Percentiles rank a stretch among this genome's conserved stretches.
Conservation (phyloP, 37 sponge, comb jelly and placozoan species). For the Tethya wilhelma region DNA sequence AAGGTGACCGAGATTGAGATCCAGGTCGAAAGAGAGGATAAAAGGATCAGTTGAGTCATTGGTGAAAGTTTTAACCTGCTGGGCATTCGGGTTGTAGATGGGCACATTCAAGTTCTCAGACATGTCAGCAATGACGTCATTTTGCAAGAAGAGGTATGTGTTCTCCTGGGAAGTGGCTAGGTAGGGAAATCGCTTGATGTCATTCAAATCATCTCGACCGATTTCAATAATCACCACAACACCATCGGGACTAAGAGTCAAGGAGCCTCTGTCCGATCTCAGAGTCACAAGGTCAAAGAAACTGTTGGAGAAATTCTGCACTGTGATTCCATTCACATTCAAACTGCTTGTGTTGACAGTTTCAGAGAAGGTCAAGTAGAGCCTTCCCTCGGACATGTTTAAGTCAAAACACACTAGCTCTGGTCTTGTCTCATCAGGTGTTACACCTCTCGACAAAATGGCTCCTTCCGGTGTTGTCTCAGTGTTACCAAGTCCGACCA, state of each 20-base stretch:
- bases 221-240: slow-evolving; percentile 44
- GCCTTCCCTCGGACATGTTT: slow-evolving; percentile 58
- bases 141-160: slow-evolving; percentile 70
- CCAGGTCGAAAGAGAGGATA: slow-evolving; percentile 63
- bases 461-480: slow-evolving; percentile 27
- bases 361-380: slow-evolving; percentile 84
- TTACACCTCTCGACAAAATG: not conserved
- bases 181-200: slow-evolving; percentile 72
- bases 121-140: slow-evolving; percentile 75
- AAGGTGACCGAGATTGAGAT: slow-evolving; percentile 72
- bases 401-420: slow-evolving; percentile 50
- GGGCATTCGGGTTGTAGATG: slow-evolving; percentile 60
- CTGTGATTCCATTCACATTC: slow-evolving; percentile 55
- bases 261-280: slow-evolving; percentile 13
- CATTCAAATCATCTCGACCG: slow-evolving; percentile 84
- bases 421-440: slow-evolving; percentile 60
- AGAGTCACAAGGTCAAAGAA: slow-evolving; percentile 47
- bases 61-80: slow-evolving; percentile 20
- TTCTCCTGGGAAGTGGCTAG: slow-evolving; percentile 58
- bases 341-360: slow-evolving; percentile 79
- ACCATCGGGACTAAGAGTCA: slow-evolving; percentile 32
- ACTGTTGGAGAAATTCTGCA: slow-evolving; percentile 59
- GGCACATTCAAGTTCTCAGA: slow-evolving; percentile 62
- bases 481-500: slow-evolving; percentile 60
- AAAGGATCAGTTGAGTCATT: slow-evolving; percentile 46